These are phyloP conservation scores for Urocynchramus pylzowi DNA, from an alignment of 2,113 vertebrate species.

Conservation along the genomic window DNA sequence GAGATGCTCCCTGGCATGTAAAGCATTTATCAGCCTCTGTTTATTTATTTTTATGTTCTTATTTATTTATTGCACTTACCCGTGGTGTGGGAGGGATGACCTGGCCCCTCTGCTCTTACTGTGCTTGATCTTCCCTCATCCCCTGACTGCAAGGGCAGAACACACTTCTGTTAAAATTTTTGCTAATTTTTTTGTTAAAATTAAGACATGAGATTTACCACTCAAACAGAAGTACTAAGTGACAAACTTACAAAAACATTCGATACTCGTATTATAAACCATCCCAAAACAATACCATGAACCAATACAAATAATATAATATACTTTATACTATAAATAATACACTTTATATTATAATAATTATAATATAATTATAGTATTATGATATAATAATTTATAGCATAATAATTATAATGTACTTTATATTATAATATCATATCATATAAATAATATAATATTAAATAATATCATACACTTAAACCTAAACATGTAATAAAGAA, in stretches of 20 bases:
- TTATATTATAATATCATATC: not conserved
- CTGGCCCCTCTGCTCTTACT: not conserved
- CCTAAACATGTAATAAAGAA: too few relatives aligned
- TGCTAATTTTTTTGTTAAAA: not conserved
- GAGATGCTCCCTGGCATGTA: not conserved
- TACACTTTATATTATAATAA: too few relatives aligned
- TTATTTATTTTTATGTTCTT: not conserved
- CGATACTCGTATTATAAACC: not conserved
- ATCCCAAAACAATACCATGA: not conserved
- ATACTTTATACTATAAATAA: too few relatives aligned
- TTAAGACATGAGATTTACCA: not conserved
- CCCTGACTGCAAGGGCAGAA: not conserved
- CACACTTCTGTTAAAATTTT: not conserved
- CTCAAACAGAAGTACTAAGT: not conserved
- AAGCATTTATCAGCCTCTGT: not conserved
- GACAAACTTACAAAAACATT: not conserved
- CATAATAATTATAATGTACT: not conserved
- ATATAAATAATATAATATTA: too few relatives aligned
- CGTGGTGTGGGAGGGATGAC: accelerated
- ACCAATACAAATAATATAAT: too few relatives aligned
- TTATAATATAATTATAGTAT: too few relatives aligned
- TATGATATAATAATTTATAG: too few relatives aligned
- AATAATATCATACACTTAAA: too few relatives aligned
- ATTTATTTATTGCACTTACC: not conserved
- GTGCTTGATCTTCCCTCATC: not conserved